A percentile compares a stretch with the other conserved stretches of the same genome.
Conservation (phyloP, 2,888 invertebrate genomes). For the Helobdella robusta region DNA sequence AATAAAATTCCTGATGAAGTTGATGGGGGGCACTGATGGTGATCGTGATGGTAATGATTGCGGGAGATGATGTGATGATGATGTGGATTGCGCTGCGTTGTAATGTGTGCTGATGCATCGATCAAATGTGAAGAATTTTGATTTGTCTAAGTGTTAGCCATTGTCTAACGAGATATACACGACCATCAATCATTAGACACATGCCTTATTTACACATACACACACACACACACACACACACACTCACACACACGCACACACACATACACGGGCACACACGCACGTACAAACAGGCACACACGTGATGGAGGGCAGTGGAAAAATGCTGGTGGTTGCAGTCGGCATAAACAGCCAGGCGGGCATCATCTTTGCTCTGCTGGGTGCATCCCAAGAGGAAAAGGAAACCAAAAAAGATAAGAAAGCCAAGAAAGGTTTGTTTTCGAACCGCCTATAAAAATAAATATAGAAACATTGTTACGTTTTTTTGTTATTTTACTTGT, state of each 20-base stretch:
- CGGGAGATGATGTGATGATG: too few species aligned
- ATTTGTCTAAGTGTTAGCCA: too few species aligned
- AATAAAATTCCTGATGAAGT: too few species aligned
- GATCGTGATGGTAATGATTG: too few species aligned
- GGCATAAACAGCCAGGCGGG: slow-evolving; percentile 97
- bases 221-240: slow-evolving; percentile 12
- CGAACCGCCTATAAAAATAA: too few species aligned
- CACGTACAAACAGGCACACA: slow-evolving; percentile 63
- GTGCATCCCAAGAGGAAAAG: slow-evolving; percentile 56
- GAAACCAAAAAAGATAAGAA: slow-evolving; percentile 20
- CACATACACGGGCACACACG: slow-evolving; percentile 21
- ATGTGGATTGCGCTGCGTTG: too few species aligned
- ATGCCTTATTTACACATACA: neutral
- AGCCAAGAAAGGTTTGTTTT: slow-evolving; percentile 11
- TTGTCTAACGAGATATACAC: too few species aligned
- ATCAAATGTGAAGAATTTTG: too few species aligned
- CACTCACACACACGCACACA: slow-evolving; percentile 18
- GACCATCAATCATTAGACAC: too few species aligned
- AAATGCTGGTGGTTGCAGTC: slow-evolving; percentile 94
- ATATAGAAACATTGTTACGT: neutral
- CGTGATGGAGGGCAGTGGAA: slow-evolving; percentile 99
- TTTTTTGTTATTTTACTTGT: neutral
- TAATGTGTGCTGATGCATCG: too few species aligned
- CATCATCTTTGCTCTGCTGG: slow-evolving; percentile 93
- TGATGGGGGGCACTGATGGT: too few species aligned